Conservation (phyloP, 2,797 vertebrate species). For the Xiphorhynchus erythropygius region DNA sequence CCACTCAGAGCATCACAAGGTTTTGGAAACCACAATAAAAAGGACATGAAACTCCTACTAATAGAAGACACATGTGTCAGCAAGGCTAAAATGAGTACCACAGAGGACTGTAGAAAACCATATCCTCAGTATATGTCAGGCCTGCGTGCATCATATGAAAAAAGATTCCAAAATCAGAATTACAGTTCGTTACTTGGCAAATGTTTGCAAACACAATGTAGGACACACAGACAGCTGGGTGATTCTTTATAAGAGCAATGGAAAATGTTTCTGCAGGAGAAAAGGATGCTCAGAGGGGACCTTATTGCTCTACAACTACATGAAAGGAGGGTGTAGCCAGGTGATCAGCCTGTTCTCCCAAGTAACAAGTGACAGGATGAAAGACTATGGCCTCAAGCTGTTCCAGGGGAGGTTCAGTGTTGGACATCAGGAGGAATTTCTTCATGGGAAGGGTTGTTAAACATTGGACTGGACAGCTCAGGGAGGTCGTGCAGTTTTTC, state of each 20-base stretch:
- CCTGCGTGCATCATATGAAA: background rate
- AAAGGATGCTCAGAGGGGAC: too few relatives aligned
- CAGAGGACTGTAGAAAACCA: background rate
- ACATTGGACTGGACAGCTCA: background rate
- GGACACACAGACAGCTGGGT: background rate
- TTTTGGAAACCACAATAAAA: background rate
- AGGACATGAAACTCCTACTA: background rate
- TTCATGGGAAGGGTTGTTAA: background rate
- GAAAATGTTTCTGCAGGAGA: background rate
- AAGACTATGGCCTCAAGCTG: background rate
- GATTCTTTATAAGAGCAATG: background rate
- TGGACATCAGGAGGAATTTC: background rate
- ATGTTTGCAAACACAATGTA: background rate
- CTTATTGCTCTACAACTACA: too few relatives aligned
- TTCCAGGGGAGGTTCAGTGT: background rate
- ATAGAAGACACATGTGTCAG: fast-evolving
- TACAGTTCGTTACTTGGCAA: background rate
- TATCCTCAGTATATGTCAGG: background rate
- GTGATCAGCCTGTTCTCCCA: background rate
- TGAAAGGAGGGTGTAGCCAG: background rate
- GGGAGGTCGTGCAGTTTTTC: background rate
- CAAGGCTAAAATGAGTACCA: background rate
- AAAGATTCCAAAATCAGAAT: background rate
- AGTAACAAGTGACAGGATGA: background rate
- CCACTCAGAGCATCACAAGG: fast-evolving